Base-by-base conservation (phyloP, 2,797 vertebrate species). In the Ctenopoma multispine region DNA sequence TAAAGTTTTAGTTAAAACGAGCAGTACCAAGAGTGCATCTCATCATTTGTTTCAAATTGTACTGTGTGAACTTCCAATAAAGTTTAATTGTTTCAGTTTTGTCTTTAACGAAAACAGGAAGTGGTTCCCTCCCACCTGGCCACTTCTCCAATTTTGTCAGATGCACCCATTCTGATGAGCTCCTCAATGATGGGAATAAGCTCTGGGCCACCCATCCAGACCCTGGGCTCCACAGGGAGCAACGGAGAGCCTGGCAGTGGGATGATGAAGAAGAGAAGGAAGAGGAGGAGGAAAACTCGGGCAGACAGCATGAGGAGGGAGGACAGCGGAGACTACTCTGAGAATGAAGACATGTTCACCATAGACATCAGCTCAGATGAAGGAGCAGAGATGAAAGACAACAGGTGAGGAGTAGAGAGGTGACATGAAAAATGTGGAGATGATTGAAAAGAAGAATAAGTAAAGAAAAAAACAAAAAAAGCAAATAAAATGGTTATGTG, bases 361-460 rank as follows among this genome's bases (percentile, higher is more conserved):
- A 97, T 98, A 15, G 96, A 98, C 86, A 96, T 98, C 85, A 97
- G 96, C 84, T 97, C 96, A 0, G 96, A 97, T 0, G 96, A 97
- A 69, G 96, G 94, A 59, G 61, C 72, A 0, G 95, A 95, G 0
- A 88, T 83, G 65, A 87, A 90, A 46, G 82, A 11, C 79, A 87
- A 29, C 75, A 90, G 84, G 89, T 91, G 63, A 79, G 77, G 3
- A 36, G 10, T 0, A 9, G 24, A 50, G 17, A 23, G 36, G 13
- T 11, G 11, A 41, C 14, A 20, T 4, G 23, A 18, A 5, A 29
- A 6, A 17, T 15, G 8, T 17, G 0, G 7, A 46, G 1, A 38
- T 29, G 43, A 2, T 43, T 53, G 9, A 11, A 31, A 58, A 38
- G 18, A 15, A 7, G 40, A 53, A 21, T 11, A 36, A 48, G 15